Conservation (phyloP, 2,797 vertebrate genomes). For the Coregonus sp. region DNA sequence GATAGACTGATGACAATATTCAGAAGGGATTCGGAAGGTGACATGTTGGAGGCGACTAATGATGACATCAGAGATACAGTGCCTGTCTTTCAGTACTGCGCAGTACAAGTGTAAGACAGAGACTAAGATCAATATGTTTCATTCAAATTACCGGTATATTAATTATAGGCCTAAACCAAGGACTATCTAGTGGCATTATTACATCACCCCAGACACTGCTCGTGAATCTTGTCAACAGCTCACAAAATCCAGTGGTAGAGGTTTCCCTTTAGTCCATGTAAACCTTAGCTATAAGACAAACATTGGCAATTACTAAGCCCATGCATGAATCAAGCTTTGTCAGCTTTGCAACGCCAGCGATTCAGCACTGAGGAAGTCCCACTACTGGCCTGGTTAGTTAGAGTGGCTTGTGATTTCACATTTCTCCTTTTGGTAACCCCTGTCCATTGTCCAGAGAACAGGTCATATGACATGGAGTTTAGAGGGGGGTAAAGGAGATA, state of each 20-base stretch:
- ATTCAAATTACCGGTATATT: neutral
- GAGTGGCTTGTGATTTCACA: conserved; percentile 20
- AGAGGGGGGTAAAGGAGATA: neutral
- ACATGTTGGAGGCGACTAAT: neutral
- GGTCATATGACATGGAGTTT: neutral
- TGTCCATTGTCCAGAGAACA: conserved; percentile 8
- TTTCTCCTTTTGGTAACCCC: conserved; percentile 16
- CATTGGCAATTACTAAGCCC: neutral
- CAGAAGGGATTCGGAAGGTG: neutral
- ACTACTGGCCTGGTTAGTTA: conserved; percentile 28
- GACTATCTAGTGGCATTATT: neutral
- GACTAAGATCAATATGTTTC: neutral
- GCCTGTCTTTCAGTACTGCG: neutral
- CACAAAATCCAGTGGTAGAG: neutral
- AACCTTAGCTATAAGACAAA: neutral
- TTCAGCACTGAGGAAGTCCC: conserved; percentile 22
- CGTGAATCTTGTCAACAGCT: too few species aligned
- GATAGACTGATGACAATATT: neutral
- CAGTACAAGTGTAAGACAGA: neutral
- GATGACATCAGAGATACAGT: neutral
- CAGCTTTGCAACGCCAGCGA: neutral
- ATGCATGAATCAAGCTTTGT: neutral
- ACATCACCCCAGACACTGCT: neutral
- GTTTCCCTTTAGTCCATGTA: neutral
- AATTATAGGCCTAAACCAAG: neutral